Base-by-base conservation (phyloP, 2,797 vertebrate genomes). In the Schizopygopsis pylzovi region DNA sequence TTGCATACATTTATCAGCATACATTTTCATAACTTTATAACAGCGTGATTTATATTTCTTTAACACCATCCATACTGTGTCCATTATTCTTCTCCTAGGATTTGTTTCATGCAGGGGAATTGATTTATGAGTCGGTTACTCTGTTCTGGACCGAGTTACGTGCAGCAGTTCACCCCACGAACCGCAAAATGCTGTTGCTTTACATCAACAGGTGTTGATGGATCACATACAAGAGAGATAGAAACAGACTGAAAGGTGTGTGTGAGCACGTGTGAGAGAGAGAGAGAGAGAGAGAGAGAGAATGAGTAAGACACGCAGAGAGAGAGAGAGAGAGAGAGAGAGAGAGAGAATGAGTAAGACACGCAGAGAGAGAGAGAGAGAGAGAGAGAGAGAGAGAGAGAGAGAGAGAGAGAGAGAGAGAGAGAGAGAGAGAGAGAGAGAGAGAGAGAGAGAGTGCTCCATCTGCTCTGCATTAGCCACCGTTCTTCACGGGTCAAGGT, bases 191-290 rank as follows among this genome's bases (percentile, higher is more conserved):
- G 41, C 43, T 80, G 67, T 63, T 56, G 54, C 67, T 65, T 81
- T 88, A 82, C 56, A 85, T 76, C 67, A 87, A 85, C 88, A 89
- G 86, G 86, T 90, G 86, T 81, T 82, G 87, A 90, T 86, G 81
- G 84, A 83, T 73, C 49, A 79, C 61, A 75, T 56, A 41, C 75
- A 54, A 82, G 59, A 79, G 61, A 75, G 52, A 77, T 13, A 82
- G 43, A 77, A 70, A 67, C n/a, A 56, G n/a, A 79, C 2, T 61
- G 25, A 86, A 79, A 81, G 54, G 28, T 61, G 61, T 54, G 63
- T 71, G 52, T 9, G 39, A 9, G 67, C n/a, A n/a, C 13, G 54
- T 2, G 4, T 15, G 9, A 2, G 41, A 43, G 10, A 43, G 43
- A 12, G 10, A 43, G 7, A 8, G 61, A 79, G 33, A 54, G 6